Evolutionary conservation across 2,888 invertebrate genomes (phyloP), one percentile per base, ranked within the genome.

Genomic region (Aporophyla nigra): DNA sequence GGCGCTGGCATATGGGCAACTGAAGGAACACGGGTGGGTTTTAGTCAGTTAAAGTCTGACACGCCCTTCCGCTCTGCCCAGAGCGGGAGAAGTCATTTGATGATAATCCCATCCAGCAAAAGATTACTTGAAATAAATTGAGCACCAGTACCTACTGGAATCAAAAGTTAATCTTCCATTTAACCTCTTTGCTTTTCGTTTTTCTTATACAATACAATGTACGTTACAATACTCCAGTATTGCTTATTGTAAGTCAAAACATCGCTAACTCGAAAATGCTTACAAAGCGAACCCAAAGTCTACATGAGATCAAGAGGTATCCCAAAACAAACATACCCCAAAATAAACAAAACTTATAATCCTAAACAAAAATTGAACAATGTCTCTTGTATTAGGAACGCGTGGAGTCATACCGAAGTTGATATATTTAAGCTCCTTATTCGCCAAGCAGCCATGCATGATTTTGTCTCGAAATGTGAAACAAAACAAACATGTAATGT

Each of bases 361-460:
- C 67, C 27, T 5, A 63, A 67, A 68, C 67, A 46, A 56, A 67
- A 76, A 62, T 82, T 66, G 59, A 82, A 61, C 19, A n/a, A 9
- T 33, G 62, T 69, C 58, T 78, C 70, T 21, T 9, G 54, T 61
- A 73, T 72, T 59, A 70, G 21, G 33, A 70, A 40, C 58, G 21
- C 54, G 70, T 59, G 54, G 33, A 74, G 59, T 56, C 70, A 49
- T n/a, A 40, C n/a, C 24, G 7, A 73, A 51, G 73, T 68, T 63
- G 80, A 77, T 58, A 77, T n/a, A 53, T 54, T 74, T 81, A 86
- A 85, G 74, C 84, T 71, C 16, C 59, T 83, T 73, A 83, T 72
- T 56, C 46, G 24, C 24, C 5, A n/a, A 72, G 56, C 16, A 54
- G 46, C 58, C 43, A 74, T 56, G 43, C 43, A 74, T 56, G 43